Percentiles rank a stretch among this genome's conserved stretches.
Conservation (phyloP, 2,888 invertebrate genomes). For the Conops quadrifasciatus region DNA sequence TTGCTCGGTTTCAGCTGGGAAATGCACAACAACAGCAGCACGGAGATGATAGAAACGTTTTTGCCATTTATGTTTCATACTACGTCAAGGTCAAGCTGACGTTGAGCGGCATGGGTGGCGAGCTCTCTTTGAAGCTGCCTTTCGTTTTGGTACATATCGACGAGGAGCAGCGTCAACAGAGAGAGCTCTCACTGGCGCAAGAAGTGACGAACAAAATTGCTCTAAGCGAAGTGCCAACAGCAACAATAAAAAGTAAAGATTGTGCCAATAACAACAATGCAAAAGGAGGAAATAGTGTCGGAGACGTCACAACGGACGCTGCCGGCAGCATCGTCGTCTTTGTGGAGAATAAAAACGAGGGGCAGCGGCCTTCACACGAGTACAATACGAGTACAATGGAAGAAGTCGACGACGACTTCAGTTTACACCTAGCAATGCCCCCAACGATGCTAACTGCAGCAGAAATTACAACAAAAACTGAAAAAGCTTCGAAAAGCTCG, state of each 20-base stretch:
- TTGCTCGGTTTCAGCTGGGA: not conserved
- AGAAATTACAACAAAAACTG: conserved; percentile 22
- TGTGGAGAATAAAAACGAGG: not conserved
- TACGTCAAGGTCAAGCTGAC: conserved; percentile 88
- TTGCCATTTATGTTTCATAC: conserved; percentile 90
- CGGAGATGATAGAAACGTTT: conserved; percentile 80
- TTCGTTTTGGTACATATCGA: conserved; percentile 77
- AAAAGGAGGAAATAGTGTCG: not conserved
- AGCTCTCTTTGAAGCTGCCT: conserved; percentile 80
- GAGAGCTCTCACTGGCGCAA: conserved; percentile 35
- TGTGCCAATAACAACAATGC: conserved; percentile 28
- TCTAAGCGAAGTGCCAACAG: conserved; percentile 55
- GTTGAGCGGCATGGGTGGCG: conserved; percentile 83
- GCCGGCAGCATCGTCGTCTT: too few species aligned
- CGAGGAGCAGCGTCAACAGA: conserved; percentile 47
- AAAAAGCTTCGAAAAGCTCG: conserved; percentile 2
- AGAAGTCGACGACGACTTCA: conserved; percentile 53
- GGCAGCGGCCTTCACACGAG: not conserved
- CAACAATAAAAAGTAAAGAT: conserved; percentile 42
- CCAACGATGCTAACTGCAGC: conserved; percentile 32
- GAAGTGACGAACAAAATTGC: conserved; percentile 50
- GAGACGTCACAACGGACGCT: not conserved
- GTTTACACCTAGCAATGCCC: conserved; percentile 51
- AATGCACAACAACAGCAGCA: conserved; percentile 50
- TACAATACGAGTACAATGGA: conserved; percentile 54